A percentile compares a stretch with the other conserved stretches of the same genome.
These are phyloP conservation scores for Macroramphosus scolopax DNA, from an alignment of 2,797 vertebrate species.

Conservation along the genomic window DNA sequence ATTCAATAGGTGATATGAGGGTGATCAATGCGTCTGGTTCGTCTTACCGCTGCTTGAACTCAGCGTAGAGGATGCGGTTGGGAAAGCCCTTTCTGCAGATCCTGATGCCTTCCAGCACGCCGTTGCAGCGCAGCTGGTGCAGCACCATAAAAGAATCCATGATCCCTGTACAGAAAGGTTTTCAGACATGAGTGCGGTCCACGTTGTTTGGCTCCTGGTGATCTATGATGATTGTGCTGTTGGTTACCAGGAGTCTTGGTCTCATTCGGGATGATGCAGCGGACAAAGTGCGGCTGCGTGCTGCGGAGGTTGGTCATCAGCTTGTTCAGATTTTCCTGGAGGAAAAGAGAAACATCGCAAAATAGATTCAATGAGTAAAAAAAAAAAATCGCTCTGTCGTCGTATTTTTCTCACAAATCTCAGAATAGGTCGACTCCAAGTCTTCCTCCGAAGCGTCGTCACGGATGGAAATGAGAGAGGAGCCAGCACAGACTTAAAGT, in stretches of 20 bases:
- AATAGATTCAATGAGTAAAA: neutral
- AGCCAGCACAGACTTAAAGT: slow-evolving; percentile 99
- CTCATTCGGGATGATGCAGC: slow-evolving; percentile 93
- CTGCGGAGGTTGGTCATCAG: slow-evolving; percentile 93
- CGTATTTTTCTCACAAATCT: no score
- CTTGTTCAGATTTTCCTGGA: slow-evolving; percentile 93
- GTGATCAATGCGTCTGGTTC: neutral
- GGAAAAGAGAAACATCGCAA: slow-evolving; percentile 4
- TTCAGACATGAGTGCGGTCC: slow-evolving; percentile 1
- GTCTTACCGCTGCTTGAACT: slow-evolving; percentile 90
- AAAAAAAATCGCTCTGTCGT: no score
- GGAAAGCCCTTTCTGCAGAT: slow-evolving; percentile 95
- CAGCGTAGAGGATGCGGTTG: slow-evolving; percentile 88
- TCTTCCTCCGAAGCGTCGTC: no score
- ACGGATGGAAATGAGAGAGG: slow-evolving; percentile 65
- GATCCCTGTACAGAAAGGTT: slow-evolving; percentile 71
- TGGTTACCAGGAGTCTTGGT: slow-evolving; percentile 95
- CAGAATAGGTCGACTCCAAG: no score
- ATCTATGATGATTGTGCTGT: no score
- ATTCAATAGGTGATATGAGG: slow-evolving; percentile 1
- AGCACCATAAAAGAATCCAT: slow-evolving; percentile 91
- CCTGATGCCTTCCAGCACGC: slow-evolving; percentile 91
- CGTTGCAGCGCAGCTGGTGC: slow-evolving; percentile 91
- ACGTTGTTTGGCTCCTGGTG: neutral
- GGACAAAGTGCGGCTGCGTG: slow-evolving; percentile 94